Evolutionary conservation across 1,140 invertebrate species (phyloP), one percentile per base, ranked within the genome.

Genomic region (Heliconius eleuchia): DNA sequence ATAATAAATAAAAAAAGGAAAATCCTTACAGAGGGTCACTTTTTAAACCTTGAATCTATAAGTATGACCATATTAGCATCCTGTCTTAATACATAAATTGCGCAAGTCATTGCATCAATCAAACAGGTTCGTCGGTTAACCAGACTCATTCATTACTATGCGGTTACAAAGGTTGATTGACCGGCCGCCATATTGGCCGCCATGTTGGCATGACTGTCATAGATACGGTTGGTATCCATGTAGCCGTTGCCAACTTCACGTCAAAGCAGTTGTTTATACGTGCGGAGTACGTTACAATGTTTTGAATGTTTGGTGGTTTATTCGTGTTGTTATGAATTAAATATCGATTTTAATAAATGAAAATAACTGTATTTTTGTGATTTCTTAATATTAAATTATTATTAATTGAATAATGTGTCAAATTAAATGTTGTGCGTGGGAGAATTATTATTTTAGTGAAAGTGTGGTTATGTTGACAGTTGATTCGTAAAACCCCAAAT

Each of bases 401-500:
- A 50, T 55, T 83, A 30, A 84, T 37, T 50, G 73, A 39, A 77
- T 66, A 78, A 79, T 80, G 73, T 82, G 84, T 80, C 78, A 80
- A 73, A 76, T 77, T 82, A 72, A 60, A 80, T 79, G 50, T 71
- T 76, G 71, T 76, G 55, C 71, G 73, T 55, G 78, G 79, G 82
- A 78, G 78, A 79, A 77, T 83, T 85, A 74, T 19, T 66, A 46
- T 70, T 79, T 77, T 78, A 86, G 82, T 88, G 87, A 89, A 89
- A 89, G 90, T 91, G 85, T 83, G 91, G 91, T 91, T 91, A 91
- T 88, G 87, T 89, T 89, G 86, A 88, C 79, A 78, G 79, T 84
- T 81, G 76, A 79, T 76, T 81, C 78, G 57, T 80, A 76, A 66
- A 73, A 55, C 71, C 71, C 27, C 71, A 73, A 72, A 80, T 71